Percentiles rank a stretch among this genome's conserved stretches.
Conservation (phyloP, 2,888 invertebrate species). For the Leucophora obtusa region DNA sequence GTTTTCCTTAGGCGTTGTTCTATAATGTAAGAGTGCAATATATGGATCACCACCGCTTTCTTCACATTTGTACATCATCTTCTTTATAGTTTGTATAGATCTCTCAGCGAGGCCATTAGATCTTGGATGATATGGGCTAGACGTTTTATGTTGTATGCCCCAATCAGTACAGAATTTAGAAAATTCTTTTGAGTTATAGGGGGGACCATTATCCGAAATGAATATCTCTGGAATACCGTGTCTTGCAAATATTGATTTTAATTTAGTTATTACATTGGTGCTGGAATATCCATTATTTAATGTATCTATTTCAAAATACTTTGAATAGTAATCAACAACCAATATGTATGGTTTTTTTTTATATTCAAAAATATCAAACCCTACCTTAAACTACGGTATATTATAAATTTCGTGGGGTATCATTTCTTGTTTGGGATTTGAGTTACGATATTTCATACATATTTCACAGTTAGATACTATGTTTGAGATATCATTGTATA, state of each 20-base stretch:
- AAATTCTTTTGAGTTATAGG: conserved; percentile 17
- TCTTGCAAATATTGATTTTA: conserved; percentile 18
- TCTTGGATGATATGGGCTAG: too few relatives aligned
- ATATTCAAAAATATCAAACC: neutral
- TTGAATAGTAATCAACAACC: conserved; percentile 63
- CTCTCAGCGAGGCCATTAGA: neutral
- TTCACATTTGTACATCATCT: too few relatives aligned
- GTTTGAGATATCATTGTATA: too few relatives aligned
- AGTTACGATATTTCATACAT: too few relatives aligned
- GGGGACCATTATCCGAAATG: conserved; percentile 20
- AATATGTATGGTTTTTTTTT: conserved; percentile 43
- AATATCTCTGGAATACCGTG: conserved; percentile 14
- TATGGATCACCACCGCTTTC: too few relatives aligned
- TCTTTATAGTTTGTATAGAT: too few relatives aligned
- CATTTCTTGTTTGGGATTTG: too few relatives aligned
- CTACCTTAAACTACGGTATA: too few relatives aligned
- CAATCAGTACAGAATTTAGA: conserved; percentile 9
- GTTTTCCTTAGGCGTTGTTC: too few relatives aligned
- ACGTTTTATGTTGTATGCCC: conserved; percentile 14
- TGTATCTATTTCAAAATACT: conserved; percentile 57
- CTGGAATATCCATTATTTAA: conserved; percentile 38
- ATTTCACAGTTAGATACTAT: too few relatives aligned
- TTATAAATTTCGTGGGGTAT: too few relatives aligned
- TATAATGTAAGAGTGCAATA: too few relatives aligned
- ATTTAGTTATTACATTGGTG: neutral